phyloP scores from a whole-genome alignment of 2,113 vertebrate species.

The Aegithalos caudatus region DNA sequence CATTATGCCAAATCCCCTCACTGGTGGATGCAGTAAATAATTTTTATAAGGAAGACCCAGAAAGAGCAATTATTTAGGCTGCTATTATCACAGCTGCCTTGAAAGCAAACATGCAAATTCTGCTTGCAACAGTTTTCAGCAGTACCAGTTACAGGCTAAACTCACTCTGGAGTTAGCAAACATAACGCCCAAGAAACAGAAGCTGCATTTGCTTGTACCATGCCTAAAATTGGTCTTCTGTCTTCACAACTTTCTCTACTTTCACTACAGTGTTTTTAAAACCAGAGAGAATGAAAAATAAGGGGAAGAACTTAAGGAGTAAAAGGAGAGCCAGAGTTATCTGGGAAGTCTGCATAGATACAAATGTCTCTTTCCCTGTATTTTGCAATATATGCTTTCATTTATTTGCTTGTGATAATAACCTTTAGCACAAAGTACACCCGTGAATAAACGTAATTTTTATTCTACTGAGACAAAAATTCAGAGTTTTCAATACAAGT shows the following conservation, averaged over 20 bases:
- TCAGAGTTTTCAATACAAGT: not conserved
- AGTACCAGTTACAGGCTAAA: constrained; percentile 8
- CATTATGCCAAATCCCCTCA: not conserved
- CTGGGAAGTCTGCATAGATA: not conserved
- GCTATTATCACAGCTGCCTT: constrained; percentile 50
- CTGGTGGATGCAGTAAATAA: not conserved
- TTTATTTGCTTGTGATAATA: not conserved
- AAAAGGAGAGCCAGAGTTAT: not conserved
- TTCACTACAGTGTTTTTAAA: not conserved
- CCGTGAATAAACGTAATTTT: not conserved
- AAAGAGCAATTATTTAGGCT: constrained; percentile 43
- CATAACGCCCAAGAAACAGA: constrained; percentile 54
- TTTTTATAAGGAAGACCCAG: not conserved
- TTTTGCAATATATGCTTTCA: not conserved
- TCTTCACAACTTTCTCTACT: constrained; percentile 22
- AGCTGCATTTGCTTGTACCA: constrained; percentile 18
- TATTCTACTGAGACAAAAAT: not conserved
- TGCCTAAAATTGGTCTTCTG: constrained; percentile 28
- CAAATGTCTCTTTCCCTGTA: not conserved
- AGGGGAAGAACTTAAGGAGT: not conserved
- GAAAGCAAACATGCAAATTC: constrained; percentile 4
- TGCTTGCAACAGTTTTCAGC: constrained; percentile 14
- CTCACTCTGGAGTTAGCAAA: constrained; percentile 46
- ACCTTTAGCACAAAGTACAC: not conserved
- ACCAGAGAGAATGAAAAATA: not conserved